Evolutionary conservation across 2,888 invertebrate species (phyloP).

Genomic region (Liposcelis brunnea): DNA sequence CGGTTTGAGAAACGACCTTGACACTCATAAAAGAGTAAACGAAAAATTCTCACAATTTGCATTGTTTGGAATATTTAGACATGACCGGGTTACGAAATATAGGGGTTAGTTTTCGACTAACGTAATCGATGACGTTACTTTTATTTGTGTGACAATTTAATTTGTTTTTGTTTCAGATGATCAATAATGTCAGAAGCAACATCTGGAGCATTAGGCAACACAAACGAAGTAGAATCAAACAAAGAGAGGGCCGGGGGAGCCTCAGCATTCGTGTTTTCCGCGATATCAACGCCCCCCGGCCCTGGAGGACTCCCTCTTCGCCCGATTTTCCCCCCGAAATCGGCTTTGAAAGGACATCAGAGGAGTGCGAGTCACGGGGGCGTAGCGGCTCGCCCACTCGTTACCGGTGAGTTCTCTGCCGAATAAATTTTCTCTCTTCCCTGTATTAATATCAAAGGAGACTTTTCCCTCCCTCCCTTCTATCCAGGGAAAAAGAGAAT

Average conservation of each 20-base stretch:
- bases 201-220: constrained; percentile 32
- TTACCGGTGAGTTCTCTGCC: constrained; percentile 6
- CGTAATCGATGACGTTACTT: too few relatives aligned
- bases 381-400: constrained; percentile 25
- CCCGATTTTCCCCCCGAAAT: constrained; percentile 17
- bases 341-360: constrained; percentile 36
- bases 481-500: too few relatives aligned
- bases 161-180: constrained; percentile 32
- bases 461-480: too few relatives aligned
- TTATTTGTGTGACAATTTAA: constrained; percentile 1
- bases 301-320: constrained; percentile 25
- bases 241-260: constrained; percentile 34
- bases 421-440: too few relatives aligned
- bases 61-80: background rate
- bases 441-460: too few relatives aligned
- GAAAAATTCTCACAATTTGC: background rate
- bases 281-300: constrained; percentile 13
- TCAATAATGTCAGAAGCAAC: constrained; percentile 50
- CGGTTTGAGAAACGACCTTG: too few relatives aligned
- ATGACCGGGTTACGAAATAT: too few relatives aligned
- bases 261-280: constrained; percentile 35
- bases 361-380: constrained; percentile 78
- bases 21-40: background rate
- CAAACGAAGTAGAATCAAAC: constrained; percentile 31
- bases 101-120: too few relatives aligned